These are phyloP conservation scores for Minunthozetes semirufus DNA, from an alignment of 2,888 invertebrate species.

Conservation along the genomic window DNA sequence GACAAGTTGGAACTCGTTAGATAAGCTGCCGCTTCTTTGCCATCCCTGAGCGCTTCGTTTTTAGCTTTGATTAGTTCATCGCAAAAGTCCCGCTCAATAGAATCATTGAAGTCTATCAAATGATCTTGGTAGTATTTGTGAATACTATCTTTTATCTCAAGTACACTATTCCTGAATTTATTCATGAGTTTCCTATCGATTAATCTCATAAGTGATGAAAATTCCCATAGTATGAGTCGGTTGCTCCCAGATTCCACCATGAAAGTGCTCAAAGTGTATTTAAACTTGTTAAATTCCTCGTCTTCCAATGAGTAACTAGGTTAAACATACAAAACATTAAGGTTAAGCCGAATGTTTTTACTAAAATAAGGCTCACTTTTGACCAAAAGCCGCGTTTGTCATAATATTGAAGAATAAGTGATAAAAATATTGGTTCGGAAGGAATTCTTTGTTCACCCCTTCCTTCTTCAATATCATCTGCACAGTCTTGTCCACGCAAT, in stretches of 20 bases:
- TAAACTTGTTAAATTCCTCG: neutral
- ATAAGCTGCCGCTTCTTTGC: constrained; percentile 1
- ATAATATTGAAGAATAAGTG: neutral
- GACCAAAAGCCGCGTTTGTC: neutral
- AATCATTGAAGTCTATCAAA: neutral
- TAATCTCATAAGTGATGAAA: neutral
- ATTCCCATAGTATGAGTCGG: neutral
- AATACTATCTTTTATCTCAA: no score
- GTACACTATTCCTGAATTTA: no score
- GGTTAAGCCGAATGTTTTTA: neutral
- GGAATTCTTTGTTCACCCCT: neutral
- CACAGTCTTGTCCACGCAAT: neutral
- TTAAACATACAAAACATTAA: neutral
- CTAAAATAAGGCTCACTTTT: neutral
- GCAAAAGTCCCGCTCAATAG: neutral
- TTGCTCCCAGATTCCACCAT: neutral
- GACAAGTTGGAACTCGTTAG: neutral
- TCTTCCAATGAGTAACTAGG: neutral
- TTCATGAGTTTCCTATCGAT: neutral
- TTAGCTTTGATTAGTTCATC: neutral
- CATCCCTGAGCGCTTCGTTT: neutral
- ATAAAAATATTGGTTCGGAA: neutral
- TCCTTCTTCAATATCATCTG: neutral
- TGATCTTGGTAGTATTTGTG: neutral
- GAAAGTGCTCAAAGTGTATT: neutral